Evolutionary conservation across 2,888 invertebrate species (phyloP).

Genomic region (Meta bourneti): DNA sequence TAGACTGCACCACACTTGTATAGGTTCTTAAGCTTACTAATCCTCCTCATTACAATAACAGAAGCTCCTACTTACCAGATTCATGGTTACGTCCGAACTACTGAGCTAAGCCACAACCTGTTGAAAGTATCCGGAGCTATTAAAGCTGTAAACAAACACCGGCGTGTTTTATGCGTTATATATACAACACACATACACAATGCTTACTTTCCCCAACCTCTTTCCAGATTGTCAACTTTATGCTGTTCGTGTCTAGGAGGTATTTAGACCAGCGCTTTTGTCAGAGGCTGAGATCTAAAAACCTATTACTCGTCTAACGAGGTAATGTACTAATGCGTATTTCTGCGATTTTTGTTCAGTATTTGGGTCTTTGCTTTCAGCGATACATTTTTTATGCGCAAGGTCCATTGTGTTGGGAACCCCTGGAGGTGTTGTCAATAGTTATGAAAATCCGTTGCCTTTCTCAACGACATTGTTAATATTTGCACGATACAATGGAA

Average conservation of each 20-base stretch:
- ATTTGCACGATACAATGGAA: conserved; percentile 13
- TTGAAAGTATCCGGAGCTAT: conserved; percentile 23
- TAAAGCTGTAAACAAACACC: conserved; percentile 6
- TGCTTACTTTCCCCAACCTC: conserved; percentile 40
- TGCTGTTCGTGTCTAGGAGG: conserved; percentile 49
- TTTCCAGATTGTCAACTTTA: conserved; percentile 52
- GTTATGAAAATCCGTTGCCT: conserved; percentile 8
- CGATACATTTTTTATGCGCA: conserved; percentile 21
- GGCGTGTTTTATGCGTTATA: conserved; percentile 33
- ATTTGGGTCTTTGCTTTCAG: conserved; percentile 55
- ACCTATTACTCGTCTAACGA: conserved; percentile 63
- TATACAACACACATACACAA: conserved; percentile 23
- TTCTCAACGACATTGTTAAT: conserved; percentile 24
- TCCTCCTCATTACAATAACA: not conserved
- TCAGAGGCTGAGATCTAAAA: conserved; percentile 43
- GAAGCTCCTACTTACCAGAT: conserved; percentile 20
- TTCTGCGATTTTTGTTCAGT: conserved; percentile 44
- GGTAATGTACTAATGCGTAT: conserved; percentile 58
- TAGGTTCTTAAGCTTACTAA: not conserved
- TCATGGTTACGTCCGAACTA: conserved; percentile 15
- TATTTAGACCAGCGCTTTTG: conserved; percentile 65
- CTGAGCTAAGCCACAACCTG: not conserved
- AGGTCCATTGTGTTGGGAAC: conserved; percentile 24
- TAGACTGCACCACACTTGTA: not conserved
- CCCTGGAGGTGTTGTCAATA: conserved; percentile 14